Percentiles rank a stretch among this genome's conserved stretches.
Conservation (phyloP, 2,113 vertebrate genomes). For the Tetraodon nigroviridis region DNA sequence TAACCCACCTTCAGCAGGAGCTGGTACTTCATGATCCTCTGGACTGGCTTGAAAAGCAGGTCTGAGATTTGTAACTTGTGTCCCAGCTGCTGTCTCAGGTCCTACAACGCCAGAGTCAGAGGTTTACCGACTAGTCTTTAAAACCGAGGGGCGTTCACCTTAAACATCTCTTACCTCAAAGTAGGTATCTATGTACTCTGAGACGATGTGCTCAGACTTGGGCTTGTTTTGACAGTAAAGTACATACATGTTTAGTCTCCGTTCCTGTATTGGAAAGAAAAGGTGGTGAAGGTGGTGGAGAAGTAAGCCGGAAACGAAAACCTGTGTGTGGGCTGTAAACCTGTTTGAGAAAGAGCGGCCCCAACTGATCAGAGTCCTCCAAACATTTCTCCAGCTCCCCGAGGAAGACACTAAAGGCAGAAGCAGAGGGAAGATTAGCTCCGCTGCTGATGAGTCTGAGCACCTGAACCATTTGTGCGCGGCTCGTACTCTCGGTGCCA, state of each 20-base stretch:
- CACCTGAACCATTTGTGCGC: background rate
- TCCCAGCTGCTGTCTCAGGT: conserved; percentile 90
- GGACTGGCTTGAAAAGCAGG: conserved; percentile 92
- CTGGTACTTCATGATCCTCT: conserved; percentile 98
- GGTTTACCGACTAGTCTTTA: background rate
- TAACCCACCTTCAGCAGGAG: conserved; percentile 95
- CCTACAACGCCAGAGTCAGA: conserved; percentile 68
- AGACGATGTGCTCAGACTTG: conserved; percentile 97
- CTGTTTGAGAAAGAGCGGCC: conserved; percentile 92
- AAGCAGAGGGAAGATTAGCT: background rate
- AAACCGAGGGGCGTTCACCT: background rate
- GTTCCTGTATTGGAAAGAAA: conserved; percentile 75
- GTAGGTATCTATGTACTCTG: conserved; percentile 96
- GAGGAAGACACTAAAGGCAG: conserved; percentile 86
- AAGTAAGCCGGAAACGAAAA: background rate
- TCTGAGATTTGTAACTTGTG: conserved; percentile 92
- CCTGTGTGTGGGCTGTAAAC: conserved; percentile 62
- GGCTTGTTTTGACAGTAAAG: conserved; percentile 99
- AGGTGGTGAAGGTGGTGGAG: background rate
- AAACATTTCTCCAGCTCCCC: conserved; percentile 96
- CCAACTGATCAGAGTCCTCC: conserved; percentile 93
- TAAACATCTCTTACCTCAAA: conserved; percentile 83
- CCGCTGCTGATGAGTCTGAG: background rate
- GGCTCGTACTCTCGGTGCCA: conserved; percentile 96
- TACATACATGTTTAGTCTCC: conserved; percentile 96